Base-by-base conservation (phyloP, 1,140 invertebrate genomes). In the Musca vetustissima region DNA sequence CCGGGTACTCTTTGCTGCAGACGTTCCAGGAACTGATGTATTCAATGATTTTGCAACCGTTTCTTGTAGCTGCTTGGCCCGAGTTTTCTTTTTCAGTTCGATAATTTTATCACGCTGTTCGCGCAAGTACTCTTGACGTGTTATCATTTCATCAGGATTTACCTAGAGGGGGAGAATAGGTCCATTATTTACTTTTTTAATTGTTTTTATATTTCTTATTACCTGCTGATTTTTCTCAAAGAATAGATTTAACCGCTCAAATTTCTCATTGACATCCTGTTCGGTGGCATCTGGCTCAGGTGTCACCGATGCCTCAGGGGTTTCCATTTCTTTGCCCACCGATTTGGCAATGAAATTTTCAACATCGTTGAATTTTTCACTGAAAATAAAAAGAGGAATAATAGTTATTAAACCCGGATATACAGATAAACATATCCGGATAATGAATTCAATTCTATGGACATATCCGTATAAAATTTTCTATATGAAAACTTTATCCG, bases 21-120 rank as follows among this genome's bases (percentile, higher is more conserved):
- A 36, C 1, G 71, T 71, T 2, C 11, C 66, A 25, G 52, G 59
- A 14, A 43, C 24, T 32, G 71, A 66, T 0, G 73, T 72, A 13
- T 13, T 43, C 28, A 71, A 74, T 52, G 66, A 73, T 2, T 81
- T 80, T 8, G 83, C 80, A 70, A 85, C 83, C 13, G 83, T 86
- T n/a, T 87, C 86, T 17, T 78, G 83, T 3, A 97, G 83, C 74
- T 91, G 88, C 73, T 92, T 91, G 74, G 92, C 90, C 24, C 95
- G 85, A 19, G 92, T 93, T 81, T 92, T 88, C 78, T 93, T 93
- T 79, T 97, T 97, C 74, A 97, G 79, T 17, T 92, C 91, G 32
- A 97, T 85, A 19, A 98, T 86, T 78, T 96, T 95, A 80, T 97
- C 95, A 25, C 95, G 86, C 81, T 96, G 94, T 57, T 91, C 87